These are phyloP conservation scores for Oophaga sylvatica DNA, from an alignment of 2,797 vertebrate genomes.

Conservation along the genomic window DNA sequence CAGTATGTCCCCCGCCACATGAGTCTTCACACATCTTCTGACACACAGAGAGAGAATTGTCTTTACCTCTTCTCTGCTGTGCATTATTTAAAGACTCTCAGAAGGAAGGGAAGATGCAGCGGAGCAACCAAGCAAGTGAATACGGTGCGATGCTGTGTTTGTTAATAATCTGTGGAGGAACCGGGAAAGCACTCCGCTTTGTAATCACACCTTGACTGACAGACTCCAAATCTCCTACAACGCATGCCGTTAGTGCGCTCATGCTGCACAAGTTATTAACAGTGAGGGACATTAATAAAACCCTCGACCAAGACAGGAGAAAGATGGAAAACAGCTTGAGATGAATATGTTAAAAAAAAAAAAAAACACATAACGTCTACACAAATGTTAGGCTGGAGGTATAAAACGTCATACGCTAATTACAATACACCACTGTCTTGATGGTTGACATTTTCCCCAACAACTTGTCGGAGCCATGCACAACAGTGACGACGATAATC, in stretches of 20 bases:
- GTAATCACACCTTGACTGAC: slow-evolving; percentile 25
- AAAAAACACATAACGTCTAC: background rate
- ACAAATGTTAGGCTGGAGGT: background rate
- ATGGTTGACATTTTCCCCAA: background rate
- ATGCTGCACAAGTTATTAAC: slow-evolving; percentile 19
- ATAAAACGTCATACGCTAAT: background rate
- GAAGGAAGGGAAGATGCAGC: background rate
- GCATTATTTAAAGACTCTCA: background rate
- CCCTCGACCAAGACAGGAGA: background rate
- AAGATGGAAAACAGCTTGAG: background rate
- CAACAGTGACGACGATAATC: background rate
- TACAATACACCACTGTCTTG: background rate
- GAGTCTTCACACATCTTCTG: background rate
- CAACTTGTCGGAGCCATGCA: background rate
- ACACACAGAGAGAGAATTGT: background rate
- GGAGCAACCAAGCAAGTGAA: slow-evolving; percentile 25
- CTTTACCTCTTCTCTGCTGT: background rate
- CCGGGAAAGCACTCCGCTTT: background rate
- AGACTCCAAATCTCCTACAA: slow-evolving; percentile 7
- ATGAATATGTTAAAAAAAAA: background rate
- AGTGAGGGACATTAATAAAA: background rate
- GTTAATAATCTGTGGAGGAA: slow-evolving; percentile 11
- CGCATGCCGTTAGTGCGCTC: background rate
- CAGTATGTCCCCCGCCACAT: background rate
- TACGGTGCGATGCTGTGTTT: background rate